Evolutionary conservation across 1,140 invertebrate species (phyloP), one percentile per base, ranked within the genome.

Genomic region (Eueides isabella): DNA sequence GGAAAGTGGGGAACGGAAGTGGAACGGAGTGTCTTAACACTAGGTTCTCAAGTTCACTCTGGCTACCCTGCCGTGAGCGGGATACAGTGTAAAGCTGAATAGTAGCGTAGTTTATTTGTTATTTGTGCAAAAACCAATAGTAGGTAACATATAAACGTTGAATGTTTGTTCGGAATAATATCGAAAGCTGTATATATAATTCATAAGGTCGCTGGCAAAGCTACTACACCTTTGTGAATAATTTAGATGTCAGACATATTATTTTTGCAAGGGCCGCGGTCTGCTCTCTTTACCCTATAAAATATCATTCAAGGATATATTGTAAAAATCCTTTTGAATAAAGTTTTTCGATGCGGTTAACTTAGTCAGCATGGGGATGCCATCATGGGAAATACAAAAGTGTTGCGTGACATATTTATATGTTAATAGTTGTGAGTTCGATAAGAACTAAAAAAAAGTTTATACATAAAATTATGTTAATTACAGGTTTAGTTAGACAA

Each of bases 201-300:
- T 89, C 88, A 90, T 88, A 81, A 84, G 81, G 80, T 84, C 72
- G 77, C 77, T 80, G 81, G 78, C 78, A 74, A 84, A 86, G 76
- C 84, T 79, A 85, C 83, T 87, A 88, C 80, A 88, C 83, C 85
- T 90, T 89, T 89, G 85, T 90, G 85, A 92, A 92, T 90, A 86
- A 89, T 91, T 90, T 90, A 91, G 80, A 74, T 72, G 83, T 76
- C 76, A 85, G 83, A 84, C 80, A 82, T 88, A 89, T 88, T 89
- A 89, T 88, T 89, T 91, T 90, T 88, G 83, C 78, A 84, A 73
- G 87, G 84, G 81, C 78, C 80, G 82, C 76, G 85, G 86, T 79
- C 76, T 79, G 64, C 77, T 67, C 70, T 83, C 80, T 83, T 88
- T 84, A 81, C 82, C 74, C 76, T 78, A 85, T 84, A 84, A 85